Evolutionary conservation across 2,113 vertebrate species (phyloP), one percentile per base, ranked within the genome.

Genomic region (Chitala chitala): DNA sequence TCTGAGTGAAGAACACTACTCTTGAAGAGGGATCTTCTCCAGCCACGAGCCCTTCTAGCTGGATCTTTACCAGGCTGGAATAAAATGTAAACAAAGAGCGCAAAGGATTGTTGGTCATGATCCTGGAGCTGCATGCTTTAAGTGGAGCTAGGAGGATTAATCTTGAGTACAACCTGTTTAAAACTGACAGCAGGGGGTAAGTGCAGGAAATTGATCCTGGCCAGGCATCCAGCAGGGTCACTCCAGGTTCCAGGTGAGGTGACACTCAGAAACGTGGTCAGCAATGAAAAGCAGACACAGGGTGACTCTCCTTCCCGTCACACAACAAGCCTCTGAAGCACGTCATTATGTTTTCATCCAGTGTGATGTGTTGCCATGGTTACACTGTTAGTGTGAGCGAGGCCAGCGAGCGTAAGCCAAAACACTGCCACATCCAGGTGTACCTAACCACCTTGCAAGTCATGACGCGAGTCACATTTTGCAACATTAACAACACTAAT

Each of bases 1-100:
- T n/a, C 24, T 31, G 36, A 50, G n/a, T 12, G 24, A 9, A 9
- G 44, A 69, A 50, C 24, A 50, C n/a, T 31, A 24, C 48, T 12
- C 13, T 31, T 15, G 29, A 24, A 20, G 40, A 26, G 48, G 24
- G 55, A 40, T 29, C 15, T 20, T 61, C 48, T 72, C 40, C 38
- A 58, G 51, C 3, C 24, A 31, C 40, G 13, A 31, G 38, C 26
- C 54, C 20, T 22, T 22, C 7, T 36, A 59, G 31, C 40, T 59
- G 38, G 31, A 58, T 72, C 29, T 42, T 9, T 20, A 46, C 38
- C n/a, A 61, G 54, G 36, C n/a, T 48, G 9, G 22, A 59, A 72
- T n/a, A 72, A 59, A 29, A 58, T 59, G 54, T 71, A 71, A 71
- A 71, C 69, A 53, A 26, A 24, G 54, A 22, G 3, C 44, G 36